phyloP scores from a whole-genome alignment of 2,797 vertebrate species.

The Manis pentadactyla region DNA sequence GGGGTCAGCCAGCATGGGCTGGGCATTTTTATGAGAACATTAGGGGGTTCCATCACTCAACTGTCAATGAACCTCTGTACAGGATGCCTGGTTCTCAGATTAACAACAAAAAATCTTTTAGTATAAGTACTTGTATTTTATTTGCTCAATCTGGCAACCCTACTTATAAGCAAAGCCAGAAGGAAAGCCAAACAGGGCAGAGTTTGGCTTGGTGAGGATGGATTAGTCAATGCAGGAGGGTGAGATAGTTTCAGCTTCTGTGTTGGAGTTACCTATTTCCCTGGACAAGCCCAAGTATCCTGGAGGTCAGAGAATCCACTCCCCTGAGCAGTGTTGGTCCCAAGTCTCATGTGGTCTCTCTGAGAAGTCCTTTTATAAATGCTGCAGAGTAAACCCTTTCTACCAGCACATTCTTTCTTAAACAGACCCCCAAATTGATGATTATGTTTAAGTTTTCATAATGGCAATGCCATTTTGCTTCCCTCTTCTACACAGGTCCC shows the following conservation, averaged over 20 bases:
- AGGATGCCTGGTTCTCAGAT: slow-evolving; percentile 4
- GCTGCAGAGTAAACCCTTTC: neutral
- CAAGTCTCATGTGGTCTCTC: neutral
- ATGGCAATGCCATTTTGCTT: neutral
- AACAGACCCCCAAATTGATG: neutral
- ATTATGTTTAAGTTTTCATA: neutral
- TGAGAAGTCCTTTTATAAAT: neutral
- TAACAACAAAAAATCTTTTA: neutral
- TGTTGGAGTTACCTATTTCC: neutral
- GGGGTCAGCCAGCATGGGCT: neutral
- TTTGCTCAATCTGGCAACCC: slow-evolving; percentile 8
- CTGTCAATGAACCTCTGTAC: neutral
- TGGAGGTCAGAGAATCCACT: neutral
- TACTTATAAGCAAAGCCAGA: slow-evolving; percentile 21
- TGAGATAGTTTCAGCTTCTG: neutral
- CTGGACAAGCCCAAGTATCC: neutral
- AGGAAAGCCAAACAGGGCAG: neutral
- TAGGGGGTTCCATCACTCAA: neutral
- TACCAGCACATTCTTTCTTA: slow-evolving; percentile 31
- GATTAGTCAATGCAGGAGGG: neutral
- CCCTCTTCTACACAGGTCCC: neutral
- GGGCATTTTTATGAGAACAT: neutral
- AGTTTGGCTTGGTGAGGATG: neutral
- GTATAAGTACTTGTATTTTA: neutral
- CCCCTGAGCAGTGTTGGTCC: neutral